Percentiles rank a stretch among this genome's conserved stretches.
Conservation (phyloP, 2,888 invertebrate species). For the Buathra laborator region DNA sequence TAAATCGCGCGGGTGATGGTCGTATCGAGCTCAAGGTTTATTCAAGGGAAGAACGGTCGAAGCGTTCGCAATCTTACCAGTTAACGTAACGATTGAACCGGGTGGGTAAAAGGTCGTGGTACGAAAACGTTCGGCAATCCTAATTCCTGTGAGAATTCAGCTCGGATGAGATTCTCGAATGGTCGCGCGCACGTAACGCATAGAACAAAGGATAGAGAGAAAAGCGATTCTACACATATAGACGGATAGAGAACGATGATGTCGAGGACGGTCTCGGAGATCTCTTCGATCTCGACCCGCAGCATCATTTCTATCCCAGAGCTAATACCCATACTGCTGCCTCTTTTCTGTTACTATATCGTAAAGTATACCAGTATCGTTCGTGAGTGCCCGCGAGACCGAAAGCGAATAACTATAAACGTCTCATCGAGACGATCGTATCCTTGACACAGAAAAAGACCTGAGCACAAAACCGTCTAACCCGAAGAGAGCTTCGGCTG, state of each 20-base stretch:
- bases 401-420: conserved; percentile 51
- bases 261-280: conserved; percentile 32
- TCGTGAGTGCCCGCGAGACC: conserved; percentile 29
- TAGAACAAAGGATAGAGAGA: neutral
- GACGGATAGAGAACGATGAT: conserved; percentile 12
- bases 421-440: conserved; percentile 60
- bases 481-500: conserved; percentile 36
- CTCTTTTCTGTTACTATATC: conserved; percentile 15
- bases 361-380: neutral
- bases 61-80: conserved; percentile 43
- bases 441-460: conserved; percentile 77
- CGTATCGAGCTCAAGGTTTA: conserved; percentile 67
- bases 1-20: conserved; percentile 56
- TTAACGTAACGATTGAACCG: conserved; percentile 34
- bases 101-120: conserved; percentile 52
- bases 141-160: conserved; percentile 34
- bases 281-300: conserved; percentile 37
- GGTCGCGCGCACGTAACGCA: conserved; percentile 16
- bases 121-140: conserved; percentile 47
- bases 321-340: neutral
- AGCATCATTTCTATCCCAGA: conserved; percentile 9
- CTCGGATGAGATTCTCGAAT: conserved; percentile 6
- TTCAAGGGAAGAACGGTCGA: conserved; percentile 61
- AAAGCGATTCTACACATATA: neutral
- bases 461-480: conserved; percentile 58